Base-by-base conservation (phyloP, 2,888 invertebrate species). In the Cheilosia variabilis region DNA sequence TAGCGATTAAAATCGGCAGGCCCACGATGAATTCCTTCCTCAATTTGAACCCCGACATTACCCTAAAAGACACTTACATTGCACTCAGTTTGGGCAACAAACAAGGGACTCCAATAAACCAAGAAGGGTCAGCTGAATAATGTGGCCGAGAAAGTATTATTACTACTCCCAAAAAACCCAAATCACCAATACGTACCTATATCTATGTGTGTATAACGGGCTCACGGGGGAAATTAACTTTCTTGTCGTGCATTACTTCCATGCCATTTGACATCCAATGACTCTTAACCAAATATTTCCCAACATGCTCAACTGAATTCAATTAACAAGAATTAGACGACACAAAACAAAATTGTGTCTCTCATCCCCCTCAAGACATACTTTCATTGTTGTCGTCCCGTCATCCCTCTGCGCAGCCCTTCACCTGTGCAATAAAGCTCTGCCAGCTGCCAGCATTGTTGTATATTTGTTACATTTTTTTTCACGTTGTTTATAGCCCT, bases 231-330 rank as follows among this genome's bases (percentile, higher is more conserved):
- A 66, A 86, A 80, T 86, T 81, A 86, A 81, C 68, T 80, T 76
- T 71, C 71, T 66, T 76, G 60, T 71, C 71, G 60, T 75, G 71
- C 65, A 86, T 86, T 80, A 86, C 71, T 76, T 86, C 72, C 81
- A 72, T 66, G 68, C 72, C 81, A 86, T 86, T 81, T 80, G 81
- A 27, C 76, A 81, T 81, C 55, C 68, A 86, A 81, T 86, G 81
- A 71, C 81, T 86, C 86, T 81, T 86, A 86, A 63, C 86, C 76
- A 86, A 50, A 81, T 62, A 86, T 86, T 76, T 50, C 60, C 58
- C 62, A 77, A 72, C 81, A 81, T 76, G 76, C 86, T 81, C 81
- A 77, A 77, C 86, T 55, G 63, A 76, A 72, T 86, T 86, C 81
- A 81, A 86, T 86, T 86, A 86, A 81, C 76, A 77, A 24, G 52